These are phyloP conservation scores for Ommatoiulus sabulosus DNA, from an alignment of 2,888 invertebrate species.

Conservation along the genomic window DNA sequence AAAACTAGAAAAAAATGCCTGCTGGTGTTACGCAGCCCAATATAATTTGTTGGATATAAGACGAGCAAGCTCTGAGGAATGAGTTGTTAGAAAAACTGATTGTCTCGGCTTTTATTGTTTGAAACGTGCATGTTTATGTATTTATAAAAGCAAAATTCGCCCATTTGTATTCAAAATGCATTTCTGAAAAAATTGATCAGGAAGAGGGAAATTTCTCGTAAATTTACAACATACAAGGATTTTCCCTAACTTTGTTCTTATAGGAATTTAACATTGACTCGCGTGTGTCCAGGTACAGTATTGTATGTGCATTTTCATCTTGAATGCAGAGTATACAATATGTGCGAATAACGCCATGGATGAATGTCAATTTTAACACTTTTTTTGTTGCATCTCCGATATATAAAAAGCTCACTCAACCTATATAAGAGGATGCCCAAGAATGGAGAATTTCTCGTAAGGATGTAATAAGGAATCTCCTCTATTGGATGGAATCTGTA, in stretches of 20 bases:
- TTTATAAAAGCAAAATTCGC: neutral
- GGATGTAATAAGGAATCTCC: neutral
- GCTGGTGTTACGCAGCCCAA: no score
- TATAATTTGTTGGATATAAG: neutral
- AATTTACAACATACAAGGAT: neutral
- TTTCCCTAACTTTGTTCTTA: neutral
- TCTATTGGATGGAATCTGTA: neutral
- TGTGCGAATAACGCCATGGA: neutral
- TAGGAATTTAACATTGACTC: neutral
- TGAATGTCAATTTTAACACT: neutral
- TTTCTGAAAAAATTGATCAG: neutral
- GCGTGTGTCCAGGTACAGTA: neutral
- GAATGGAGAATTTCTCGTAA: neutral
- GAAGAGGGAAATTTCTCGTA: neutral
- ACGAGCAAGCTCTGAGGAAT: neutral
- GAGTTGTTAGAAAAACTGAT: neutral
- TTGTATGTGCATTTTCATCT: neutral
- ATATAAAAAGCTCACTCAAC: neutral
- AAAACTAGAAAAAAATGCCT: no score
- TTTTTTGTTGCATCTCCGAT: neutral
- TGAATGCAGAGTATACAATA: neutral
- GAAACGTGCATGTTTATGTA: neutral
- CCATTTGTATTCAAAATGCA: conserved; percentile 5
- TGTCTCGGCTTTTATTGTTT: neutral
- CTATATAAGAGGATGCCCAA: neutral